phyloP scores from a whole-genome alignment of 2,797 vertebrate species.

The Peromyscus aztecus region DNA sequence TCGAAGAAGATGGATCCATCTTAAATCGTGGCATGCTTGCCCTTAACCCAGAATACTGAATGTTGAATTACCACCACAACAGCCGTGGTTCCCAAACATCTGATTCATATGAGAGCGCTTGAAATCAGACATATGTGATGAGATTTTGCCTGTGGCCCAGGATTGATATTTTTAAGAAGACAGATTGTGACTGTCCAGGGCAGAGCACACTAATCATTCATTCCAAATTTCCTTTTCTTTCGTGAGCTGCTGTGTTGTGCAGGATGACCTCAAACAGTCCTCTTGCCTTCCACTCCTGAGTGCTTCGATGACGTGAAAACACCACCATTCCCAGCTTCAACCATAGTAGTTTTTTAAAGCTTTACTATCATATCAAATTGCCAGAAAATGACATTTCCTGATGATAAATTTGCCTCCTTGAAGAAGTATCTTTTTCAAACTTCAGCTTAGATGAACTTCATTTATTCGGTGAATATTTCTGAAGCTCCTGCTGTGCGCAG shows the following conservation, averaged over 20 bases:
- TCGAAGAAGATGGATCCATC: background rate
- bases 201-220: background rate
- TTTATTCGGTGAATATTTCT: slow-evolving; percentile 9
- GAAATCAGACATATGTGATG: background rate
- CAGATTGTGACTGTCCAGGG: background rate
- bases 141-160: background rate
- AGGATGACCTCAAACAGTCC: background rate
- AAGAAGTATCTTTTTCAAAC: slow-evolving; percentile 1
- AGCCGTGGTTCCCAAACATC: background rate
- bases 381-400: background rate
- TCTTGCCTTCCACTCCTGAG: background rate
- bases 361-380: background rate
- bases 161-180: background rate
- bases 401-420: background rate
- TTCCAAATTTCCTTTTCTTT: background rate
- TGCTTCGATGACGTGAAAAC: accelerated
- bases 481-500: background rate
- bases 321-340: background rate
- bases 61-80: background rate
- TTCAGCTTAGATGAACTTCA: background rate
- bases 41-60: background rate
- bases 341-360: background rate
- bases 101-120: background rate
- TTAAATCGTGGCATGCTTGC: background rate
- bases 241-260: background rate